Evolutionary conservation across 2,797 vertebrate species (phyloP), one percentile per base, ranked within the genome.

Genomic region (Manis pentadactyla): DNA sequence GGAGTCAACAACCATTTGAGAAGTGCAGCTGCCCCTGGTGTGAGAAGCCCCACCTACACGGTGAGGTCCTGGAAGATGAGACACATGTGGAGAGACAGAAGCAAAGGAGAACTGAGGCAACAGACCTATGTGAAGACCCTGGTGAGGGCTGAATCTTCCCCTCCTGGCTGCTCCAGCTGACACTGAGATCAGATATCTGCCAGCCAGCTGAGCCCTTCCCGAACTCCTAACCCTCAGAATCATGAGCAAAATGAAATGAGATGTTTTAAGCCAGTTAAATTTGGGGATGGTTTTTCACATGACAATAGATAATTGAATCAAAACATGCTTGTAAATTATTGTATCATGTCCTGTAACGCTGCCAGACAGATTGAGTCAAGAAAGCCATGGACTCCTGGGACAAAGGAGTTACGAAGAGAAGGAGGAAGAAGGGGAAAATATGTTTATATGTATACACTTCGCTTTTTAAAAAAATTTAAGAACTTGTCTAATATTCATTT

Each of bases 381-480:
- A 90, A 84, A 87, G 27, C 15, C 25, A 11, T 75, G 14, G 15
- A 3, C 34, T 94, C 23, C 71, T 81, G 42, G 39, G 23, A 55
- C 59, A 77, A 1, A 68, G 42, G 27, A 15, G 51, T 49, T 90
- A 29, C 7, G 29, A 79, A 73, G 5, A n/a, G 42, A 53, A 93
- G 23, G 27, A 27, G 55, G 31, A 74, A 7, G 17, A 55, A 87
- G 8, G n/a, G 27, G 59, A 91, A 94, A 23, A 68, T 34, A 34
- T 53, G 49, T 83, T 64, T 29, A 57, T 27, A 34, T 49, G 2
- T 49, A 25, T 31, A n/a, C 0, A 90, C 7, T 89, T 74, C 23
- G 74, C 46, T 23, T 95, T 82, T 84, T 19, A 29, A 68, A 89
- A 89, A 85, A 39, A 39, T 75, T 83, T 27, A 91, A 87, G 23